These are phyloP conservation scores for Clavelina lepadiformis DNA, from an alignment of 23 tunicate genomes.

Conservation along the genomic window DNA sequence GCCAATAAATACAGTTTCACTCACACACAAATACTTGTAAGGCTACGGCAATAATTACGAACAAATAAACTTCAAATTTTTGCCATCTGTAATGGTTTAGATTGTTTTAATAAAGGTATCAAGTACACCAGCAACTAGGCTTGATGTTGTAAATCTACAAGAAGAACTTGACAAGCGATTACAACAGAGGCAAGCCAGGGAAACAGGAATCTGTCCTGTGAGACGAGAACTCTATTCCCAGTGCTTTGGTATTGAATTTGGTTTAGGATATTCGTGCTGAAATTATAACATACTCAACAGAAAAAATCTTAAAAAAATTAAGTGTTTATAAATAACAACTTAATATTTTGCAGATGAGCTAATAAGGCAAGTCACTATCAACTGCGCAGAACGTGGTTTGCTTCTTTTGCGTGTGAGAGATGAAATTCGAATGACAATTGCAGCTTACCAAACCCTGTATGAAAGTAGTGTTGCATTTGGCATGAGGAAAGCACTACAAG, in stretches of 20 bases:
- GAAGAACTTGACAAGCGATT: constrained; percentile 95
- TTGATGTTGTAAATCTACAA: constrained; percentile 94
- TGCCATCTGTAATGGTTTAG: background rate
- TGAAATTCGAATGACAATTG: constrained; percentile 98
- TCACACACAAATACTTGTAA: too few species aligned
- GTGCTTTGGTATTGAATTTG: constrained; percentile 66
- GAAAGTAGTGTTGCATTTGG: constrained; percentile 99
- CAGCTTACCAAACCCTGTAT: constrained; percentile 96
- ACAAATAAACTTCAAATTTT: too few species aligned
- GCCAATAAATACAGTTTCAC: too few species aligned
- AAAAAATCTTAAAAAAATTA: background rate
- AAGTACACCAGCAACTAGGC: constrained; percentile 96
- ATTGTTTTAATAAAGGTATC: constrained; percentile 55
- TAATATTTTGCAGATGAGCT: constrained; percentile 75
- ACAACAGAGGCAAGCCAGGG: constrained; percentile 98
- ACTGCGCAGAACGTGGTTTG: constrained; percentile 99
- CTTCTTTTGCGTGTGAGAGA: constrained; percentile 92
- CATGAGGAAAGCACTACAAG: constrained; percentile 95
- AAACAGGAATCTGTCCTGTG: constrained; percentile 99
- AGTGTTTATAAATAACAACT: background rate
- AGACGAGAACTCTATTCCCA: constrained; percentile 97
- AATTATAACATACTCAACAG: background rate
- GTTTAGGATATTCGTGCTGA: background rate
- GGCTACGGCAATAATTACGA: too few species aligned
- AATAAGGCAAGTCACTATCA: constrained; percentile 96